Base-by-base conservation (phyloP, 2,797 vertebrate species). In the Danio tinwini region DNA sequence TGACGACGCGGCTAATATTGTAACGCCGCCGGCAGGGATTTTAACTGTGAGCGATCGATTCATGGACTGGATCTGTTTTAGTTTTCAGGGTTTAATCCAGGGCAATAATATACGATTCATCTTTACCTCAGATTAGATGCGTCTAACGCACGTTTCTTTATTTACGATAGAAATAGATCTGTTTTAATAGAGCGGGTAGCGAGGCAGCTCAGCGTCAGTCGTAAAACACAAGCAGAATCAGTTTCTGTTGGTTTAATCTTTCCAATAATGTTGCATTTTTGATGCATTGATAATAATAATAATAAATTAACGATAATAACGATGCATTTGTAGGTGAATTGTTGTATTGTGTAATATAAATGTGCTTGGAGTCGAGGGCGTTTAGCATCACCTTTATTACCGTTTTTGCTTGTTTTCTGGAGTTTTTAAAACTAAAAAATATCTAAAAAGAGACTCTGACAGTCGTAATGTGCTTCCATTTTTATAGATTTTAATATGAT, bases 21-120 rank as follows among this genome's bases (percentile, higher is more conserved):
- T 21, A n/a, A 44, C 14, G 8, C 39, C 39, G 8, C n/a, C 40
- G 39, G 90, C 92, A 93, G 93, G 92, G 92, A 92, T 82, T 90
- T 88, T 77, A 91, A 89, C 91, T 91, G 90, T 91, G 89, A 82
- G 78, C 1, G 14, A 76, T 4, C 40, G 13, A 45, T 67, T 29
- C 29, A 1, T 11, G 40, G 50, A 80, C 19, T 64, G n/a, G 68
- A 61, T 76, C 56, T 40, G 17, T 52, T 68, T 44, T 13, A 21
- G 50, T 50, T 67, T 81, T 69, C 50, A 67, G 40, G 49, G 53
- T 71, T 62, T n/a, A 74, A 50, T 61, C 53, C 80, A 81, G 65
- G 69, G 82, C 80, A 84, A 78, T 74, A 78, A 59, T 45, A 11
- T 6, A 1, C 9, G 1, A 58, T 39, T 78, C 63, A 63, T 83